A percentile compares a stretch with the other conserved stretches of the same genome.
Conservation (phyloP, 2,888 invertebrate genomes). For the Atrina japonica region DNA sequence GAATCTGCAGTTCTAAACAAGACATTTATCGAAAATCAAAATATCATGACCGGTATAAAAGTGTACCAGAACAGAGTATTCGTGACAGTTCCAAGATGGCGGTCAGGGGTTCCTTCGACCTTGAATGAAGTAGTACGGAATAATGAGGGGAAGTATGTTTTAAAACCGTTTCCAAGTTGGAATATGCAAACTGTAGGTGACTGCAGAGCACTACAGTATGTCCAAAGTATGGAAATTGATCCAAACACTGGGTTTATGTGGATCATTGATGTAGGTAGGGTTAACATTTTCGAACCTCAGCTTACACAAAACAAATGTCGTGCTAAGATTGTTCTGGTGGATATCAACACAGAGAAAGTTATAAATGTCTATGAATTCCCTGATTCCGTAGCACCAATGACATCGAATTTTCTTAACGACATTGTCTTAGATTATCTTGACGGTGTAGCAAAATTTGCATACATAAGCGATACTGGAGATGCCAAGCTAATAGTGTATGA, state of each 20-base stretch:
- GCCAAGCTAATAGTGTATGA: constrained; percentile 65
- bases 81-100: constrained; percentile 67
- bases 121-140: constrained; percentile 56
- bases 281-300: constrained; percentile 16
- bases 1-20: constrained; percentile 37
- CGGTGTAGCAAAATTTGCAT: constrained; percentile 62
- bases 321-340: constrained; percentile 68
- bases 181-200: constrained; percentile 62
- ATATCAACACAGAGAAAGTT: constrained; percentile 52
- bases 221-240: constrained; percentile 71
- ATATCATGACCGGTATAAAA: constrained; percentile 62
- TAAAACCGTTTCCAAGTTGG: constrained; percentile 68
- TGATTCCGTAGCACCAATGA: constrained; percentile 53
- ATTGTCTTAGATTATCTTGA: constrained; percentile 67
- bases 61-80: constrained; percentile 62
- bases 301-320: constrained; percentile 54
- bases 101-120: constrained; percentile 64
- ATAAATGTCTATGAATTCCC: constrained; percentile 62
- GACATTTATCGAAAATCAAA: constrained; percentile 55
- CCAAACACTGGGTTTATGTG: constrained; percentile 69
- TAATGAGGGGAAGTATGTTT: constrained; percentile 32
- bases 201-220: constrained; percentile 70
- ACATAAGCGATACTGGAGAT: constrained; percentile 64
- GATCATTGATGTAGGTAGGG: constrained; percentile 67
- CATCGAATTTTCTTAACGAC: constrained; percentile 66